Percentiles rank a stretch among this genome's conserved stretches.
phyloP scores from a whole-genome alignment of 2,888 invertebrate species.

The Nymphalis c-album region DNA sequence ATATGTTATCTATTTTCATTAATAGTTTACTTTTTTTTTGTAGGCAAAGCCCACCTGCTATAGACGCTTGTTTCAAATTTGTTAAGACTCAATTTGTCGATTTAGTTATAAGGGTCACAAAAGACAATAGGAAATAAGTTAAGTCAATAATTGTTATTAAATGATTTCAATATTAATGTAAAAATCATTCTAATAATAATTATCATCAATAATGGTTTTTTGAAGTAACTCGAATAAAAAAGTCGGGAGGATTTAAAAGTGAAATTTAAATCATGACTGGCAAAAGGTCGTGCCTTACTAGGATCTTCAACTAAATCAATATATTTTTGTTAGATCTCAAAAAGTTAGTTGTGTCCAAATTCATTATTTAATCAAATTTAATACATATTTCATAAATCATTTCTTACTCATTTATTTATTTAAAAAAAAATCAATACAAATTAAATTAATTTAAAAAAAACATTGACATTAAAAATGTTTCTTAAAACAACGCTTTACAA shows the following conservation, averaged over 20 bases:
- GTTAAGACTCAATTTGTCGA: not conserved
- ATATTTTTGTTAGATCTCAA: constrained; percentile 26
- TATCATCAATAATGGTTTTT: not conserved
- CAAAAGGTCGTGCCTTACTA: constrained; percentile 23
- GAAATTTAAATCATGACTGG: not conserved
- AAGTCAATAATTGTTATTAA: constrained; percentile 3
- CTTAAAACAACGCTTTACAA: too few species aligned
- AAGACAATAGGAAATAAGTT: constrained; percentile 34
- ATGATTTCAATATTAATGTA: not conserved
- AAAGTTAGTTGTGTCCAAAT: constrained; percentile 7
- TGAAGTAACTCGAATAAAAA: not conserved
- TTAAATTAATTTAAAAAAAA: too few species aligned
- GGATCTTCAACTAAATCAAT: not conserved
- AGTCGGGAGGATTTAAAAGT: constrained; percentile 8
- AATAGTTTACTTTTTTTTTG: not conserved
- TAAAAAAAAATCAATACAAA: too few species aligned
- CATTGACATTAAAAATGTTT: too few species aligned
- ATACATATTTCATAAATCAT: not conserved
- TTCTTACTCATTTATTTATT: too few species aligned
- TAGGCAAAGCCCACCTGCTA: constrained; percentile 5
- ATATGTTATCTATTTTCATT: not conserved
- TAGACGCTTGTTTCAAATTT: constrained; percentile 8
- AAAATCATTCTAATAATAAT: not conserved
- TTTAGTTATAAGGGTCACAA: constrained; percentile 29
- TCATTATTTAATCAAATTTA: too few species aligned